These are phyloP conservation scores for Wiebesia pumilae DNA, from an alignment of 1,140 invertebrate species.

Conservation along the genomic window DNA sequence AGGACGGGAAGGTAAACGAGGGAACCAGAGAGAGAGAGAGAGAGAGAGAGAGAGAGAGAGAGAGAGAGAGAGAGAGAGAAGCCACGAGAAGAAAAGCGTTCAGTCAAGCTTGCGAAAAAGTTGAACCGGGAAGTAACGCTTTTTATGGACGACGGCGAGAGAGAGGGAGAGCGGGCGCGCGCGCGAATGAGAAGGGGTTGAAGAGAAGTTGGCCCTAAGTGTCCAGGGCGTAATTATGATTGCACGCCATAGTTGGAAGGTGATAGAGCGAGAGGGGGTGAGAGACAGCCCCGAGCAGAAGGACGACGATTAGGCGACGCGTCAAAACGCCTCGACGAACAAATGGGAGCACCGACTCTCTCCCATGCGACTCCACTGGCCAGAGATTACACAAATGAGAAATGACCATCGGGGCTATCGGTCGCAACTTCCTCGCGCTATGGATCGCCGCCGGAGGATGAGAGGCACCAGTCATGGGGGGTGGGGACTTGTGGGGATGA, in stretches of 20 bases:
- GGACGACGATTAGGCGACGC: constrained; percentile 58
- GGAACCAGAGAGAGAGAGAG: neutral
- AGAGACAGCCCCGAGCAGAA: constrained; percentile 55
- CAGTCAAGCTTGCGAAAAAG: constrained; percentile 37
- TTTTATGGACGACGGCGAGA: constrained; percentile 62
- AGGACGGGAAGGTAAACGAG: neutral
- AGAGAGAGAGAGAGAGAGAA: neutral
- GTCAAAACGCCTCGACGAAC: constrained; percentile 70
- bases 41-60: neutral
- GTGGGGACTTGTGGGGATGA: constrained; percentile 28
- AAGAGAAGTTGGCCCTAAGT: neutral
- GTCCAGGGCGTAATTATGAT: constrained; percentile 67
- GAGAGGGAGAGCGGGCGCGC: neutral
- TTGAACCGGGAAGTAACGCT: constrained; percentile 59
- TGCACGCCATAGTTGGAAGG: constrained; percentile 58
- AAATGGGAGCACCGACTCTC: constrained; percentile 61
- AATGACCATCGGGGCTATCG: constrained; percentile 71
- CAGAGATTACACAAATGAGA: constrained; percentile 74
- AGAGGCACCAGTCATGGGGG: neutral
- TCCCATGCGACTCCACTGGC: neutral
- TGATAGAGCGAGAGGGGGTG: constrained; percentile 44
- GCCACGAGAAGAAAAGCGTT: neutral
- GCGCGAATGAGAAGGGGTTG: neutral
- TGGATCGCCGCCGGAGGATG: constrained; percentile 32
- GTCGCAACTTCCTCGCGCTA: constrained; percentile 54